Evolutionary conservation across 2,113 vertebrate species (phyloP).

Genomic region (Collichthys lucidus): DNA sequence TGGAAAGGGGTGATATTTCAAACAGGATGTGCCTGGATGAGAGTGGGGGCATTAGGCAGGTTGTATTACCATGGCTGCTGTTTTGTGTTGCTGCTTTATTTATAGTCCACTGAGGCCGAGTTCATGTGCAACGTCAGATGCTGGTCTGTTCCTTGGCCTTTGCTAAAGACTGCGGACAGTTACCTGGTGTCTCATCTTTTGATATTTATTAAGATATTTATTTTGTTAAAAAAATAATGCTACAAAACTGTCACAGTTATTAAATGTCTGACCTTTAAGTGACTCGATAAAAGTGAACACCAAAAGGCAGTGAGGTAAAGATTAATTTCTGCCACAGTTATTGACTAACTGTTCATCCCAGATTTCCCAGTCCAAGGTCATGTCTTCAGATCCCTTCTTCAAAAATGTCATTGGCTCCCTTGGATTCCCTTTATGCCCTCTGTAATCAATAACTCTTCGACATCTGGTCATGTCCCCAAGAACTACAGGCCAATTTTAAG

Average conservation of each 20-base stretch:
- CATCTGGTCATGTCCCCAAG: not conserved
- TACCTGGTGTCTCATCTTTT: not conserved
- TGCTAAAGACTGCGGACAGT: not conserved
- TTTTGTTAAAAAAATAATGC: no score
- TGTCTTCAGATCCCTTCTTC: no score
- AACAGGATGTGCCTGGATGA: conserved; percentile 34
- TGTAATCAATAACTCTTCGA: not conserved
- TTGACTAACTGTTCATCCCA: no score
- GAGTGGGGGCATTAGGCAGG: conserved; percentile 21
- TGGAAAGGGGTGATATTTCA: conserved; percentile 32
- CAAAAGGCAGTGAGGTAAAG: no score
- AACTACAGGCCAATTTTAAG: not conserved
- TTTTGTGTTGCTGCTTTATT: conserved; percentile 31
- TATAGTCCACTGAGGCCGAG: conserved; percentile 15
- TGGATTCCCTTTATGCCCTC: not conserved
- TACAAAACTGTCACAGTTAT: no score
- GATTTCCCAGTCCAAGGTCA: no score
- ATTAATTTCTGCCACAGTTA: no score
- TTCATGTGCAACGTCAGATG: conserved; percentile 21
- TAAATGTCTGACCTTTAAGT: no score
- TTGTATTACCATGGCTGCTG: conserved; percentile 41
- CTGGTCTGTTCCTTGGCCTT: not conserved
- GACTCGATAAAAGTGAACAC: no score
- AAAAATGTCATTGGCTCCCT: not conserved
- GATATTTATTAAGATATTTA: not conserved